Evolutionary conservation across 2,888 invertebrate genomes (phyloP), one percentile per base, ranked within the genome.

Genomic region (Nomada hirtipes): DNA sequence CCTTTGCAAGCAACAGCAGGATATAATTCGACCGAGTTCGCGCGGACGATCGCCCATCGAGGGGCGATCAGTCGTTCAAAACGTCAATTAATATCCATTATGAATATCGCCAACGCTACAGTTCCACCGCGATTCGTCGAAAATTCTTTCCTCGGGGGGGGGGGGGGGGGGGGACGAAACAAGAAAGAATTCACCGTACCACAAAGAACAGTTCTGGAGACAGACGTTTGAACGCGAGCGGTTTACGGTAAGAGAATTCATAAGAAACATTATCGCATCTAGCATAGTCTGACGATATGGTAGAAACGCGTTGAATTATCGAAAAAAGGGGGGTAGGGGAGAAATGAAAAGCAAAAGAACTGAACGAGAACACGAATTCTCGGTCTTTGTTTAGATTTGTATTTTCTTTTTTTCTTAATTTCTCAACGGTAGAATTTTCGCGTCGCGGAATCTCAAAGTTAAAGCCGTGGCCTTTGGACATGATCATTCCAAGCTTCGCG

Each of bases 41-140:
- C 60, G 20, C 15, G 75, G 26, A 4, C 2, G 13, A 29, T 50
- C 57, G 63, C 23, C 20, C n/a, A 59, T 44, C 42, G 52, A 61
- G n/a, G 47, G 36, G 11, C 59, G 64, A 68, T 86, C 65, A 47
- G 72, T 77, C 59, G 67, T 78, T 84, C 59, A 50, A 36, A 63
- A 50, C 68, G 81, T 86, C 81, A 88, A 88, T 88, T 88, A 86
- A 79, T 88, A 81, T 74, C 72, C 76, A 63, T 82, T 82, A 57
- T 55, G 53, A 23, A 13, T 57, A 67, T 65, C 74, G 72, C 80
- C 55, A 57, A n/a, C 23, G 11, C 53, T 64, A 64, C 61, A 20
- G 74, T 75, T 76, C 55, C 53, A 82, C 57, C 23, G 52, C 23
- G 26, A 61, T 67, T 26, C 15, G 47, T 53, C 36, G 26, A 20